Evolutionary conservation across 2,113 vertebrate genomes (phyloP).

Genomic region (Thunnus maccoyii): DNA sequence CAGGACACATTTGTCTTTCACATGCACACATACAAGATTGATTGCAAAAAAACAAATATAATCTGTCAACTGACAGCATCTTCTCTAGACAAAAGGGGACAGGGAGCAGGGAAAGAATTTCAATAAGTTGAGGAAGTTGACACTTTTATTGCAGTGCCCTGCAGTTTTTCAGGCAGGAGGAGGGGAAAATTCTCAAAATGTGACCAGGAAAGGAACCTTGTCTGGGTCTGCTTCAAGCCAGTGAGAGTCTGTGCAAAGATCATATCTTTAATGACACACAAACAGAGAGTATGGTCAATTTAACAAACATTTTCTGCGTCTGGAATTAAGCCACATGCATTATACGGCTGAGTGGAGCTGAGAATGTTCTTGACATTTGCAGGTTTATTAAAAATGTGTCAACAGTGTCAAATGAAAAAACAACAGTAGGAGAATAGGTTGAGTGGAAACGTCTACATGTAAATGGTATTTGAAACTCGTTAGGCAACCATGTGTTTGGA

Average conservation of each 20-base stretch:
- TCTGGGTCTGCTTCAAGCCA: constrained; percentile 23
- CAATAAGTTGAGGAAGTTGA: constrained; percentile 65
- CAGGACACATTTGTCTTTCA: constrained; percentile 15
- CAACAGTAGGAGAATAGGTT: constrained; percentile 2
- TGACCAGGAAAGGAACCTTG: constrained; percentile 36
- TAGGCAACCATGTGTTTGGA: constrained; percentile 58
- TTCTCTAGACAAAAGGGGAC: constrained; percentile 37
- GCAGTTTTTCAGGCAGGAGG: constrained; percentile 33
- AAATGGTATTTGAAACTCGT: constrained; percentile 60
- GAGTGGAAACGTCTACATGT: constrained; percentile 18
- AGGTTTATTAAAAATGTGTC: constrained; percentile 8
- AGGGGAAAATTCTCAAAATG: constrained; percentile 15
- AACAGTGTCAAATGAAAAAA: neutral
- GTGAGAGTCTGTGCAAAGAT: constrained; percentile 22
- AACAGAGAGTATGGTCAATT: neutral
- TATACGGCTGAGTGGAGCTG: neutral
- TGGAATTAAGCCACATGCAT: neutral
- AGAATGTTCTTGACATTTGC: constrained; percentile 8
- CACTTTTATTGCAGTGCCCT: constrained; percentile 60
- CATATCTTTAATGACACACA: constrained; percentile 33
- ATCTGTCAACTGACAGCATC: constrained; percentile 37
- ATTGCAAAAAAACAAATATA: constrained; percentile 33
- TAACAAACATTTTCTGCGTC: constrained; percentile 14
- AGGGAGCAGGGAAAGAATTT: constrained; percentile 56
- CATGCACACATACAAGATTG: constrained; percentile 16